Conservation (phyloP, 2,113 vertebrate genomes). For the Terrapene triunguis region DNA sequence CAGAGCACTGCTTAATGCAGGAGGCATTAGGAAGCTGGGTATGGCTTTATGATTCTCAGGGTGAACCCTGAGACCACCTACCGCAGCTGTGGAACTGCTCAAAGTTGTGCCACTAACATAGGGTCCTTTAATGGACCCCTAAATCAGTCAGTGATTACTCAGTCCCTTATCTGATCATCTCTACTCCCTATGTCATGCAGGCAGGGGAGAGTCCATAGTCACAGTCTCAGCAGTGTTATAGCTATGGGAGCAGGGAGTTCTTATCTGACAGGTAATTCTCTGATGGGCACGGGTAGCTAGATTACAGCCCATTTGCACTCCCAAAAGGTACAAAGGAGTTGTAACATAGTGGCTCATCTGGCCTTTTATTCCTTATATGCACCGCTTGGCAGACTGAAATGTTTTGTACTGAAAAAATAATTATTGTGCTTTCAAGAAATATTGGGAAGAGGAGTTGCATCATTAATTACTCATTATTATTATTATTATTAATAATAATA, state of each 20-base stretch:
- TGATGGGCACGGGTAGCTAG: neutral
- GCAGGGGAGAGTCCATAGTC: neutral
- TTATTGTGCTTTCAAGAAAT: neutral
- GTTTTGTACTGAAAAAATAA: neutral
- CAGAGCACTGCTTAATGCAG: neutral
- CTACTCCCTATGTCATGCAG: neutral
- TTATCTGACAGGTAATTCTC: neutral
- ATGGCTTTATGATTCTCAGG: conserved; percentile 17
- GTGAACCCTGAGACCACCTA: conserved; percentile 19
- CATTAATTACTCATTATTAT: neutral
- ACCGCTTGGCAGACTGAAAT: neutral
- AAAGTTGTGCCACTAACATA: neutral
- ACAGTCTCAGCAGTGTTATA: neutral
- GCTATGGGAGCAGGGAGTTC: neutral
- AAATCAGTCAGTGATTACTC: neutral
- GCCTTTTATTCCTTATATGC: neutral
- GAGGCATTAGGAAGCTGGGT: neutral
- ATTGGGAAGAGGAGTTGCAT: neutral
- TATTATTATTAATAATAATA: neutral
- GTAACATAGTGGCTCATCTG: neutral
- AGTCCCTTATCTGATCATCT: neutral
- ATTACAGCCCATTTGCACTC: neutral
- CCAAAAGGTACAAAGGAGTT: neutral
- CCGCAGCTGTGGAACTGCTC: neutral
- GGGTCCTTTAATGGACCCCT: neutral